Conservation (phyloP, 2,888 invertebrate species). For the Hirtodrosophila cameraria region DNA sequence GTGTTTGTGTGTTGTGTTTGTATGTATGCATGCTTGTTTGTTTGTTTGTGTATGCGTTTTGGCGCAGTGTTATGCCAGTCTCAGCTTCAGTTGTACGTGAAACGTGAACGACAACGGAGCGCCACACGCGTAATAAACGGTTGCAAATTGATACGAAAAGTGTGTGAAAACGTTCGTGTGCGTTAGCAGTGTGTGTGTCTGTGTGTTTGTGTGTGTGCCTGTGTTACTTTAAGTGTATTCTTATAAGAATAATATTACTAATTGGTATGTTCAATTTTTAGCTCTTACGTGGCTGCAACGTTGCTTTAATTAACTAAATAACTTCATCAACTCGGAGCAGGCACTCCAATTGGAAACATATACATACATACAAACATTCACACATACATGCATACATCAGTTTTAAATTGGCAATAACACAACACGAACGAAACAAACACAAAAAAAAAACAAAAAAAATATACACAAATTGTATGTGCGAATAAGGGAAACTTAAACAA, state of each 20-base stretch:
- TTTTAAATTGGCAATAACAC: conserved; percentile 40
- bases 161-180: conserved; percentile 44
- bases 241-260: conserved; percentile 45
- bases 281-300: conserved; percentile 43
- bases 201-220: conserved; percentile 30
- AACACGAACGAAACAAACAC: conserved; percentile 12
- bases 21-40: background rate
- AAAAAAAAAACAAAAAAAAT: conserved; percentile 6
- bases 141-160: conserved; percentile 33
- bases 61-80: conserved; percentile 55
- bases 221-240: background rate
- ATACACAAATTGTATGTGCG: conserved; percentile 46
- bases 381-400: conserved; percentile 22
- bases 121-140: conserved; percentile 44
- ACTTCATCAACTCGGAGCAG: conserved; percentile 18
- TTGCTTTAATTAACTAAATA: conserved; percentile 25
- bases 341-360: conserved; percentile 21
- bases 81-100: conserved; percentile 64
- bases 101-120: conserved; percentile 60
- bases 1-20: no score
- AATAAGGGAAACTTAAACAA: conserved; percentile 51
- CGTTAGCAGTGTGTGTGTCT: conserved; percentile 16
- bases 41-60: conserved; percentile 26
- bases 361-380: conserved; percentile 1
- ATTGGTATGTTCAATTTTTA: conserved; percentile 31